Evolutionary conservation across 2,888 invertebrate genomes (phyloP), one percentile per base, ranked within the genome.

Genomic region (Nymphalis polychloros): DNA sequence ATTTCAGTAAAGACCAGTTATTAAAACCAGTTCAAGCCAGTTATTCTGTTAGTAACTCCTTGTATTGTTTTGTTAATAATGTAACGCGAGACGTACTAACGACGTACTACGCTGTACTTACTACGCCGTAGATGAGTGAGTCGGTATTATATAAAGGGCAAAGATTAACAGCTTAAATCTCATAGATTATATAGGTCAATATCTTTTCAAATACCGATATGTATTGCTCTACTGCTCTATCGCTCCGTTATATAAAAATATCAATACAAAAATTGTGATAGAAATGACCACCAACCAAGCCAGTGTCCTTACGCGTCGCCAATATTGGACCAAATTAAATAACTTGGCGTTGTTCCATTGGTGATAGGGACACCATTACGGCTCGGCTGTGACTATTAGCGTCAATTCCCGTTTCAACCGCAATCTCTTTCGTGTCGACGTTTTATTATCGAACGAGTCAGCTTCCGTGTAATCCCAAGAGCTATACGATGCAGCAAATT

Each of bases 371-470:
- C 80, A 77, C 81, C 78, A 84, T 86, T 86, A 81, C 81, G 80
- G 68, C 75, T 76, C 77, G 78, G 81, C 83, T 80, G 79, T 73
- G 78, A 79, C 83, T 82, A 84, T 86, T 84, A 85, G 83, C 81
- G 78, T 73, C 78, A 76, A 76, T 78, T 79, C 79, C 79, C 79
- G 78, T 80, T 77, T 66, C 73, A 78, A 75, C 80, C 81, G 82
- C 84, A 86, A 86, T 85, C 83, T 86, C 85, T 90, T 84, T 87
- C 85, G 87, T 88, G 89, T 90, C 87, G 88, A 87, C 86, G 86
- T 89, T 93, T 91, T 93, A 93, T 86, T 87, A 89, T 91, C 87
- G 82, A 82, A 82, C 80, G 83, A 92, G 85, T 89, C 88, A 85
- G 85, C 85, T 79, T 78, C 77, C 80, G 79, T 84, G 87, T 90